Evolutionary conservation across 2,113 vertebrate species (phyloP).

Genomic region (Cheilinus undulatus): DNA sequence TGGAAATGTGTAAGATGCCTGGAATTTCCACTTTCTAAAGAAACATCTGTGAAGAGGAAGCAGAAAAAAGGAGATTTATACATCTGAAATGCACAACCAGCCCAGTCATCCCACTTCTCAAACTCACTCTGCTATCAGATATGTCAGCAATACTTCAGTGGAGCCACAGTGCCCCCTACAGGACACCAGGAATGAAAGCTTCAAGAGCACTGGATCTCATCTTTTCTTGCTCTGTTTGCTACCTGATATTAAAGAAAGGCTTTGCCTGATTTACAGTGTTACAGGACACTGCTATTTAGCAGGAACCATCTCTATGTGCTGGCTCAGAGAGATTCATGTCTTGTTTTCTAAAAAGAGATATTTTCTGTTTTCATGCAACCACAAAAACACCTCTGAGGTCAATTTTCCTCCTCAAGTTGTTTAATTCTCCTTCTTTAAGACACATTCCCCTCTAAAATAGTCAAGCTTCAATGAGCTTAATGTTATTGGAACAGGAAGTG

Average conservation of each 20-base stretch:
- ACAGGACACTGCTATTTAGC: too few species aligned
- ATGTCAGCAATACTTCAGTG: conserved; percentile 35
- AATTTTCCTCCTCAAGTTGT: background rate
- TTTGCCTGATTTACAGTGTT: too few species aligned
- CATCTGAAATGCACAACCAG: conserved; percentile 68
- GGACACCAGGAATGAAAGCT: conserved; percentile 57
- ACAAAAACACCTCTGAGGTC: background rate
- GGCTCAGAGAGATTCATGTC: background rate
- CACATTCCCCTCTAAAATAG: too few species aligned
- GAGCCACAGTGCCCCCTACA: conserved; percentile 92
- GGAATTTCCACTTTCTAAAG: conserved; percentile 75
- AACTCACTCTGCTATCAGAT: conserved; percentile 34
- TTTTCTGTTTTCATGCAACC: background rate
- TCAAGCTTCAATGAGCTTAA: too few species aligned
- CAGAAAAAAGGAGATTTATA: conserved; percentile 47
- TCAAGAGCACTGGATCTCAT: background rate
- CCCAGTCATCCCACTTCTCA: conserved; percentile 53
- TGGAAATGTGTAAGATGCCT: conserved; percentile 69
- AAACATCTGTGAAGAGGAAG: conserved; percentile 48
- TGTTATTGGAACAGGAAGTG: too few species aligned
- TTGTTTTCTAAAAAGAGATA: background rate
- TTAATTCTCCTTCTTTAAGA: background rate
- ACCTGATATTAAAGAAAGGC: conserved; percentile 9
- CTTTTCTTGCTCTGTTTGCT: too few species aligned
- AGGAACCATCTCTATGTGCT: too few species aligned